Base-by-base conservation (phyloP, 1,140 invertebrate species). In the Drosophila arawakana region DNA sequence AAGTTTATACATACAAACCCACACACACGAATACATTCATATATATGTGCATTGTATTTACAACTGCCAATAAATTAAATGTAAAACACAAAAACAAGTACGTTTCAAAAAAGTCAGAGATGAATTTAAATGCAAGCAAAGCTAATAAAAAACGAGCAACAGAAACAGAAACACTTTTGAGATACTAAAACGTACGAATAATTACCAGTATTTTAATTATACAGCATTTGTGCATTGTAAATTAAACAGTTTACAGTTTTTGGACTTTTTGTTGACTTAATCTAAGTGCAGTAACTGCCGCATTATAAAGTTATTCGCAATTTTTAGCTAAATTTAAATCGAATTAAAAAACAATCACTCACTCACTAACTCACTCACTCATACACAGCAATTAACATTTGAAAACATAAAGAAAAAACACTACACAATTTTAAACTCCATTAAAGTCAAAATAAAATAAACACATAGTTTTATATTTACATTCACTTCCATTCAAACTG, bases 291-390 rank as follows among this genome's bases (percentile, higher is more conserved):
- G 62, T 62, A 52, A 47, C 41, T 71, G 34, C 35, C 13, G 13
- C 15, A 54, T 49, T 52, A 54, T 67, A 69, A 74, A 82, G 80
- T 78, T 78, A 58, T 75, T 63, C 71, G 58, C 80, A 59, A 60
- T 71, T 71, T 73, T 80, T 70, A 83, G 78, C 73, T 80, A 77
- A 84, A 84, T 80, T 78, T 80, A 69, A 80, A 84, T 77, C 67
- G 70, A 80, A 81, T 67, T 69, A 63, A 79, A 73, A 47, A 18
- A 15, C 44, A 61, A 43, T 59, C 41, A 54, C 37, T 71, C 52
- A 59, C 69, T 44, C 41, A 59, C 18, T 21, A 44, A 67, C 11
- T 11, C 37, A 35, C 25, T 74, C 58, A 63, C 72, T 74, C 66
- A 37, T 43, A 62, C 68, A 65, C 13, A 67, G 55, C 35, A 59